A percentile compares a stretch with the other conserved stretches of the same genome.
phyloP scores from a whole-genome alignment of 2,888 invertebrate genomes.

The Xylota segnis region DNA sequence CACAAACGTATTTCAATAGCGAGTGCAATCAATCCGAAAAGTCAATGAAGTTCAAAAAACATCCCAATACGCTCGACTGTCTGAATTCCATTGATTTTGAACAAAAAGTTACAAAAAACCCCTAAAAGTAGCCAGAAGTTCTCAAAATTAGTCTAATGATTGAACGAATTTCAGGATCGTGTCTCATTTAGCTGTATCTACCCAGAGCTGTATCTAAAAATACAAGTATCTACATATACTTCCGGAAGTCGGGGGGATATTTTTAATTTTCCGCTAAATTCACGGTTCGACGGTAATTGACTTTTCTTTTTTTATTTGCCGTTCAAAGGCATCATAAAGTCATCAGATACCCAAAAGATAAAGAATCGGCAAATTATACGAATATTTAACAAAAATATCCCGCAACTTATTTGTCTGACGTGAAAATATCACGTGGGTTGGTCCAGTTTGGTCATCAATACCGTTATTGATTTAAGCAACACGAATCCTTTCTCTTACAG shows the following conservation, averaged over 20 bases:
- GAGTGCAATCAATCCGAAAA: too few species aligned
- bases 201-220: background rate
- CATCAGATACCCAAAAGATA: slow-evolving; percentile 1
- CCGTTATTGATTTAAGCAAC: background rate
- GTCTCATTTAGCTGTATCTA: background rate
- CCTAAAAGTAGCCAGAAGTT: background rate
- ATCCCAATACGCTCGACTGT: too few species aligned
- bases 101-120: background rate
- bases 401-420: background rate
- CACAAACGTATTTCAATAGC: too few species aligned
- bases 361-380: slow-evolving; percentile 1
- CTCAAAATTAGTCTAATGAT: background rate
- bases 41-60: too few species aligned
- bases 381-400: background rate
- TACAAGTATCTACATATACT: background rate
- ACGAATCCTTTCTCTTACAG: background rate
- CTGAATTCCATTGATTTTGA: too few species aligned
- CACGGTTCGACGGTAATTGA: background rate
- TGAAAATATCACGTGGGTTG: background rate
- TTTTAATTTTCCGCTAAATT: slow-evolving; percentile 1
- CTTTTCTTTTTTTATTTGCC: background rate
- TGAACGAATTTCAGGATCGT: background rate
- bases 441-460: background rate
- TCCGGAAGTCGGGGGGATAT: background rate
- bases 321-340: background rate